Base-by-base conservation (phyloP, 2,888 invertebrate genomes). In the Scaptodrosophila latifasciaeformis region DNA sequence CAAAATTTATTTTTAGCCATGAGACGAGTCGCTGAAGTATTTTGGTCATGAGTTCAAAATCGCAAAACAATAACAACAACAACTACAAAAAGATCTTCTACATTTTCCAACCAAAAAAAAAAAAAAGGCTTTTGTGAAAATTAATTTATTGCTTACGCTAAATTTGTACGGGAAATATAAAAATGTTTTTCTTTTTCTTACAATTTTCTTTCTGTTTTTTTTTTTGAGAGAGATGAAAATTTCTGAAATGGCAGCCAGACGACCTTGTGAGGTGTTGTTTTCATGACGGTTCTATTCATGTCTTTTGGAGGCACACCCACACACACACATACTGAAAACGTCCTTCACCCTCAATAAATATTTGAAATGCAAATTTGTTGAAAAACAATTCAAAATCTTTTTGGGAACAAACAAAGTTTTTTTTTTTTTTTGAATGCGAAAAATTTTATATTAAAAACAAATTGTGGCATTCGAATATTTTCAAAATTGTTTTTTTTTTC, bases 21-120 rank as follows among this genome's bases (percentile, higher is more conserved):
- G 75, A 76, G 79, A 76, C 75, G 72, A 64, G 62, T 62, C 66
- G 68, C 55, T 63, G 19, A 75, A 72, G 72, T 75, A 78, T 75
- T 75, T 78, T 75, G 76, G 75, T 78, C 75, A 72, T 70, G 65
- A 60, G 56, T 64, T 69, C 50, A 55, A 61, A 67, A 59, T 54
- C 56, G 35, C 40, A 18, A 24, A 45, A 21, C 19, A 10, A 21
- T 17, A 17, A 17, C 37, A 13, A 17, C 35, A 10, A 17, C 15
- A 10, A 17, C 37, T 10, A 66, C 60, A n/a, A n/a, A n/a, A n/a
- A n/a, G n/a, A n/a, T 66, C 68, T 77, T 67, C 24, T 3, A 3
- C 70, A 68, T 72, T 75, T 72, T 70, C 67, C 65, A 66, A 37
- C 3, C 24, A 24, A 24, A 3, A 24, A 24, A 3, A 3, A 5